phyloP scores from a whole-genome alignment of 1,140 invertebrate genomes.

The Caerostris extrusa region DNA sequence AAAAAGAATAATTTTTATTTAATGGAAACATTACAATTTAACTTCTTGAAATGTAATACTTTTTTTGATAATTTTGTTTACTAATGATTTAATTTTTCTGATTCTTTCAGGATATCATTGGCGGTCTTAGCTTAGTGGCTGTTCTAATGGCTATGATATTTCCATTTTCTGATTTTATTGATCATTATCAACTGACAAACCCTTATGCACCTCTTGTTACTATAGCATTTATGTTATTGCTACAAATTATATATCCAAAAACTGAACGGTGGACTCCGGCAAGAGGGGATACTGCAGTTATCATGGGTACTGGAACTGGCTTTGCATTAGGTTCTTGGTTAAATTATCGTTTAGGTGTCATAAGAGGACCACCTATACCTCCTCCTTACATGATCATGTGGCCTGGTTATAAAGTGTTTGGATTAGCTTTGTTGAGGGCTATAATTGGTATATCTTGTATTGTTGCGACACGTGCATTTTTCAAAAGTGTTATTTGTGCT shows the following conservation, averaged over 20 bases:
- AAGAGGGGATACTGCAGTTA: conserved; percentile 93
- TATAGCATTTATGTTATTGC: conserved; percentile 85
- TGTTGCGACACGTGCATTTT: conserved; percentile 86
- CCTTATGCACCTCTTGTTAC: conserved; percentile 86
- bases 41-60: not conserved
- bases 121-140: conserved; percentile 87
- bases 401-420: conserved; percentile 87
- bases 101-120: conserved; percentile 87
- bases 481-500: conserved; percentile 87
- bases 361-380: conserved; percentile 82
- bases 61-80: not conserved
- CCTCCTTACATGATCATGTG: conserved; percentile 90
- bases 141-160: conserved; percentile 87
- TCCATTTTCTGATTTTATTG: conserved; percentile 88
- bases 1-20: too few species aligned
- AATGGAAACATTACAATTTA: too few species aligned
- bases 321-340: conserved; percentile 91
- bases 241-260: conserved; percentile 87
- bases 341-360: conserved; percentile 89
- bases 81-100: not conserved
- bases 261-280: conserved; percentile 91
- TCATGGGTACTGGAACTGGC: conserved; percentile 90
- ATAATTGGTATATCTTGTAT: conserved; percentile 88
- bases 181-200: conserved; percentile 87
- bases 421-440: conserved; percentile 86